Percentiles rank a stretch among this genome's conserved stretches.
These are phyloP conservation scores for Drosophila recens DNA, from an alignment of 2,888 invertebrate genomes.

Conservation along the genomic window DNA sequence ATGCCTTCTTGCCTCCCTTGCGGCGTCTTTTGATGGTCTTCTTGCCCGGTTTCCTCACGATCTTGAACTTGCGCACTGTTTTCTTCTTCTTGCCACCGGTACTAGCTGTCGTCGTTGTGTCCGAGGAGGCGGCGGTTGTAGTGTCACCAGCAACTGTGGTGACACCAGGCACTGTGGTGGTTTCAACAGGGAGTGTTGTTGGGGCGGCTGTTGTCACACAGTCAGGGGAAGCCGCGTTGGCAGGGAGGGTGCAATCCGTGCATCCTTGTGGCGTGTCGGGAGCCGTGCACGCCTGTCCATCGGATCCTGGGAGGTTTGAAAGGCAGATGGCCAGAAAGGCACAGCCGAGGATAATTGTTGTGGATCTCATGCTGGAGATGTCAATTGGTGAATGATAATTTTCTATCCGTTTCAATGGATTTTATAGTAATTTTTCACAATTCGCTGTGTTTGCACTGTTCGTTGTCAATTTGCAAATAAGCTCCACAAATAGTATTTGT, in stretches of 20 bases:
- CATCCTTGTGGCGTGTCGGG: not conserved
- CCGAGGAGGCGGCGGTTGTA: slow-evolving; percentile 1
- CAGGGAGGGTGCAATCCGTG: not conserved
- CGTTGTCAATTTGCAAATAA: not conserved
- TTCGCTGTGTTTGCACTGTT: slow-evolving; percentile 7
- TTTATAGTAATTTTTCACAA: not conserved
- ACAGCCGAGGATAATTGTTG: slow-evolving; percentile 18
- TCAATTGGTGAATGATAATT: slow-evolving; percentile 24
- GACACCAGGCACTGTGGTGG: not conserved
- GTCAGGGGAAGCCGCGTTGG: not conserved
- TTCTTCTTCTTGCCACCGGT: not conserved
- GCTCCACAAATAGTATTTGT: too few species aligned
- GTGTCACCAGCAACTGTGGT: slow-evolving; percentile 2
- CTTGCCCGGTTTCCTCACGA: not conserved
- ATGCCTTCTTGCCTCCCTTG: not conserved
- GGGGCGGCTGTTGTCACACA: not conserved
- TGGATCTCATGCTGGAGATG: slow-evolving; percentile 22
- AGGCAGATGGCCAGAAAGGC: slow-evolving; percentile 34
- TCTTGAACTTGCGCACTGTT: not conserved
- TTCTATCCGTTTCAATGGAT: not conserved
- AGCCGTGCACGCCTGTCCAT: slow-evolving; percentile 11
- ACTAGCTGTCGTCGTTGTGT: not conserved
- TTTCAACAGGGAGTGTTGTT: too few species aligned
- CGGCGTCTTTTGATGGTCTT: not conserved
- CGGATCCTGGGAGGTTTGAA: slow-evolving; percentile 14